phyloP scores from a whole-genome alignment of 2,888 invertebrate genomes.

The Clusia tigrina region DNA sequence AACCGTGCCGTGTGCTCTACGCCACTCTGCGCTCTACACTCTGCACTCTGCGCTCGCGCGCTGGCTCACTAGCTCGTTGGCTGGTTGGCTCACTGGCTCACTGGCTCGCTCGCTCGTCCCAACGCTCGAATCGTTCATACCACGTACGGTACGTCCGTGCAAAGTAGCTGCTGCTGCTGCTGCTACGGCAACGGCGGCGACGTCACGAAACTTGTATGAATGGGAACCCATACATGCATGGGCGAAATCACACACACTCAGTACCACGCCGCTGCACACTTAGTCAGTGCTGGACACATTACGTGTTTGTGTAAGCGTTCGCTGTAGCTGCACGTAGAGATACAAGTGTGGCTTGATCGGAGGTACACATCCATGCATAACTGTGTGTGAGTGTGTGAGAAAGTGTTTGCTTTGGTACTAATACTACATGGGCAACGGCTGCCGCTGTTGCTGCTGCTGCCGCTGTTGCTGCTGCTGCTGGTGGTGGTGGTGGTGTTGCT shows the following conservation, averaged over 20 bases:
- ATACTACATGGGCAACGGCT: slow-evolving; percentile 2
- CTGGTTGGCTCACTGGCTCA: neutral
- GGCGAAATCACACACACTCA: no score
- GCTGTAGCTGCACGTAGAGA: slow-evolving; percentile 10
- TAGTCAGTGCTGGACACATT: slow-evolving; percentile 11
- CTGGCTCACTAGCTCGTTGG: neutral
- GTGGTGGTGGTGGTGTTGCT: no score
- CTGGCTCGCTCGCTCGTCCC: neutral
- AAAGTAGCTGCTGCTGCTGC: slow-evolving; percentile 9
- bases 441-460: neutral
- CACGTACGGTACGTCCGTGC: neutral
- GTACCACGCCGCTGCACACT: no score
- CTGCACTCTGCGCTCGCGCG: slow-evolving; percentile 5
- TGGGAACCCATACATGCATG: slow-evolving; percentile 45
- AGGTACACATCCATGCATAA: neutral
- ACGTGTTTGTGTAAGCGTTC: neutral
- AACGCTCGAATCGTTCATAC: neutral
- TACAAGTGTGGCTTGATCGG: slow-evolving; percentile 12
- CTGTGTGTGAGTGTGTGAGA: neutral
- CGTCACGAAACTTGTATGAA: slow-evolving; percentile 54
- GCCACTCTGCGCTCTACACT: slow-evolving; percentile 24
- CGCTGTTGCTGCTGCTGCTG: neutral
- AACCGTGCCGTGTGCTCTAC: slow-evolving; percentile 13
- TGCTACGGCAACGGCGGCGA: slow-evolving; percentile 15
- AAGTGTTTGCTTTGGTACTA: no score